These are phyloP conservation scores for Mastigias papua DNA, from an alignment of 30 jellyfish, hydroid and myxozoan genomes.

Conservation along the genomic window DNA sequence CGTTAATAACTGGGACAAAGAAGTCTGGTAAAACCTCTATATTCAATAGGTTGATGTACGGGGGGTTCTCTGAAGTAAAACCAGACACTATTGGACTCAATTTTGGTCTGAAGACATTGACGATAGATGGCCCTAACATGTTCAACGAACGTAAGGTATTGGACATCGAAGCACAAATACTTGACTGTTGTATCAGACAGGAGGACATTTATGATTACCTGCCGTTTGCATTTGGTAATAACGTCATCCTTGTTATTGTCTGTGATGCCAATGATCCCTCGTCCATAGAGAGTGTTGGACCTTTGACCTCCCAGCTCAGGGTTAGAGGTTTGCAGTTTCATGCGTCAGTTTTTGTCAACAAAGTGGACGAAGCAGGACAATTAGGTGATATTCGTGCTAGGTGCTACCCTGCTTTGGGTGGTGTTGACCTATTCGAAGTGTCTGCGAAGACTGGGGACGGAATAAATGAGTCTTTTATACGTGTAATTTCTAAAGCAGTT, in stretches of 20 bases:
- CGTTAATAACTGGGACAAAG: slow-evolving; percentile 21
- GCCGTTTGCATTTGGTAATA: background rate
- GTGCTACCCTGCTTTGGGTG: slow-evolving; percentile 19
- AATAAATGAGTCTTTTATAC: slow-evolving; percentile 7
- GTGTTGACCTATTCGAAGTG: slow-evolving; percentile 40
- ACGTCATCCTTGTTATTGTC: slow-evolving; percentile 36
- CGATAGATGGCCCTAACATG: slow-evolving; percentile 53
- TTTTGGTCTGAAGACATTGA: slow-evolving; percentile 31
- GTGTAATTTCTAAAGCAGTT: slow-evolving; percentile 26
- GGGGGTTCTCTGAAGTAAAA: background rate
- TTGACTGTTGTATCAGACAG: slow-evolving; percentile 2
- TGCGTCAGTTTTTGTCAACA: slow-evolving; percentile 34
- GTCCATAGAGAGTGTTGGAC: slow-evolving; percentile 6
- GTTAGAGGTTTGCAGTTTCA: background rate
- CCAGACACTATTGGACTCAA: slow-evolving; percentile 21
- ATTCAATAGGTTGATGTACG: slow-evolving; percentile 13
- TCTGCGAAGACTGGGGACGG: slow-evolving; percentile 69
- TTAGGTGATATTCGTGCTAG: background rate
- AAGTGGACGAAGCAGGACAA: slow-evolving; percentile 34
- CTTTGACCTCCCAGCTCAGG: background rate
- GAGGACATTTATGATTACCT: background rate
- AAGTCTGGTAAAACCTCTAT: slow-evolving; percentile 36
- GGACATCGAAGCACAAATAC: slow-evolving; percentile 25
- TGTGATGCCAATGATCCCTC: slow-evolving; percentile 37
- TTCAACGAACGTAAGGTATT: slow-evolving; percentile 10